These are phyloP conservation scores for Perithous albicinctus DNA, from an alignment of 2,888 invertebrate genomes.

Conservation along the genomic window DNA sequence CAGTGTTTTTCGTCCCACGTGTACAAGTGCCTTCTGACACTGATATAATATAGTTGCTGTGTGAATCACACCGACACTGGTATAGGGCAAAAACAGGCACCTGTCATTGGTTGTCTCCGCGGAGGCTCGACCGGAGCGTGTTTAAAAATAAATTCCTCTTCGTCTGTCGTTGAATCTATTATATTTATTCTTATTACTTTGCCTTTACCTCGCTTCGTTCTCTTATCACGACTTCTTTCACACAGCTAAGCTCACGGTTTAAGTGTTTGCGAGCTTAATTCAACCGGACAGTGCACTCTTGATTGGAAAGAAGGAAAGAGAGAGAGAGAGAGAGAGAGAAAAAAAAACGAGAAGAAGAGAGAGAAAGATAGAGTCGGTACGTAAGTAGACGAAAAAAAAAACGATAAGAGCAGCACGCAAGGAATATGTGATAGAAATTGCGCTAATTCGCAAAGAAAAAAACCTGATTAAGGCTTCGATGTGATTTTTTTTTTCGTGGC, in stretches of 20 bases:
- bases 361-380: too few relatives aligned
- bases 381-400: background rate
- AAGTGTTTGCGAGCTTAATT: constrained; percentile 72
- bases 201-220: background rate
- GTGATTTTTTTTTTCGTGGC: background rate
- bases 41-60: background rate
- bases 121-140: constrained; percentile 76
- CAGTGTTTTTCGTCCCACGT: constrained; percentile 59
- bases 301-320: background rate
- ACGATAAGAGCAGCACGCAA: background rate
- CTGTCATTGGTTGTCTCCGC: constrained; percentile 73
- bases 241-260: constrained; percentile 20
- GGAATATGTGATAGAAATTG: background rate
- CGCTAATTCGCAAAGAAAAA: background rate
- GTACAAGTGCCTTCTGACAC: constrained; percentile 35
- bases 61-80: too few relatives aligned
- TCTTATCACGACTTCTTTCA: constrained; percentile 9
- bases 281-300: constrained; percentile 78
- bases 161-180: constrained; percentile 38
- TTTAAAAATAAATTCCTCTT: constrained; percentile 78
- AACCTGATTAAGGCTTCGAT: background rate
- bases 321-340: too few relatives aligned
- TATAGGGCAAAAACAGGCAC: constrained; percentile 43
- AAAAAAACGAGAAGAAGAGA: too few relatives aligned
- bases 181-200: constrained; percentile 39